Conservation (phyloP, 1,140 invertebrate species). For the Diabrotica undecimpunctata region DNA sequence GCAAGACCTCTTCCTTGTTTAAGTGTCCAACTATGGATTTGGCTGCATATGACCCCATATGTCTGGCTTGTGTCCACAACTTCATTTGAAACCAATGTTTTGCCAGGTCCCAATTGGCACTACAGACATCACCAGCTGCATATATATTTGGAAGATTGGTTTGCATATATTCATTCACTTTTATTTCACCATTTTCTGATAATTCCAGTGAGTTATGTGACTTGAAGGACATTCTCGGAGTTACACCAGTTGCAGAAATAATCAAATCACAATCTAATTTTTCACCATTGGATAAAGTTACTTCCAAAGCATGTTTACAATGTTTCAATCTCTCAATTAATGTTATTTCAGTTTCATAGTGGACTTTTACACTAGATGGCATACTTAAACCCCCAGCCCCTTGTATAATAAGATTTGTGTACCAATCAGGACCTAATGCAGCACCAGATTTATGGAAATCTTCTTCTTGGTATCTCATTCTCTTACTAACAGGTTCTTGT, state of each 20-base stretch:
- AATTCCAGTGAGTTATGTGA: conserved; percentile 56
- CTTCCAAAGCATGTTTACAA: conserved; percentile 64
- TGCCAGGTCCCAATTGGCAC: conserved; percentile 70
- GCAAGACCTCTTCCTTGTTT: conserved; percentile 60
- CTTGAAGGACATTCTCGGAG: conserved; percentile 61
- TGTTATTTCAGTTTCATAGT: conserved; percentile 71
- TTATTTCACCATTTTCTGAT: conserved; percentile 70
- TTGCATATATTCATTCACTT: conserved; percentile 82
- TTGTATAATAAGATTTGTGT: conserved; percentile 63
- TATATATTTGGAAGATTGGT: conserved; percentile 78
- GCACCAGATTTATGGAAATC: conserved; percentile 60
- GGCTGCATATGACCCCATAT: conserved; percentile 94
- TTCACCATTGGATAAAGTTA: conserved; percentile 72
- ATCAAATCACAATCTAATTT: conserved; percentile 84
- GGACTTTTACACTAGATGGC: conserved; percentile 48
- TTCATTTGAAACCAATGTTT: conserved; percentile 95
- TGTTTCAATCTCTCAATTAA: conserved; percentile 42
- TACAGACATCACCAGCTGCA: conserved; percentile 93
- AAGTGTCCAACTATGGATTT: conserved; percentile 77
- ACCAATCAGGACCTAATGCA: conserved; percentile 95
- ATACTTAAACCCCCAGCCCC: conserved; percentile 55
- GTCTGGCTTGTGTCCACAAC: conserved; percentile 95
- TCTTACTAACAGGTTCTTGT: conserved; percentile 52
- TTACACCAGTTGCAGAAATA: conserved; percentile 92
- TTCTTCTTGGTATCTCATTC: conserved; percentile 66